Evolutionary conservation across 2,113 vertebrate species (phyloP), one percentile per base, ranked within the genome.

Genomic region (Pollachius pollachius): DNA sequence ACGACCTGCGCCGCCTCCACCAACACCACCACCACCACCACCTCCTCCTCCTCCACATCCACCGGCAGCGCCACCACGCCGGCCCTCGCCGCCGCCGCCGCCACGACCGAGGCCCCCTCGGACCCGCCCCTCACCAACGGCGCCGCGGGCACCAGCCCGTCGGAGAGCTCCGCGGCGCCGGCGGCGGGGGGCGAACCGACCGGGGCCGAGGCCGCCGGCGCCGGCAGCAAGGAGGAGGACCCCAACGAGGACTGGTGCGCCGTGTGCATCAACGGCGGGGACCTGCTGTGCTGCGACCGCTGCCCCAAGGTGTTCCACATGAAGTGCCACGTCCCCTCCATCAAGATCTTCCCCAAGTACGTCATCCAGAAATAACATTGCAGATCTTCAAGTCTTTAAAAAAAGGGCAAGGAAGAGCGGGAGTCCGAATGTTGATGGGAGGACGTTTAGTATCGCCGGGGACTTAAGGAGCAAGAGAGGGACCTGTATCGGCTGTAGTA

Each of bases 231-330:
- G 82, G 97, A 99, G 0, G 97, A 99, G 0, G 97, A 99, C 73
- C 97, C 97, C 1, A 99, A 99, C 64, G 97, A 99, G 84, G 97
- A 99, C 88, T 99, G 97, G 97, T 99, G 97, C 68, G 97, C 96
- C 0, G 97, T 99, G 64, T 99, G 97, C 89, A 97, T 95, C 81
- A 99, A 99, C 0, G 97, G 97, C 62, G 97, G 97, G 13, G 95
- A 98, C 74, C 92, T 99, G 4, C 84, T 99, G 12, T 99, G 97
- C 85, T 99, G 97, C 74, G 97, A 99, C 81, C 96, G 93, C 85
- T 99, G 97, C 84, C 97, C 97, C 9, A 99, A 98, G 89, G 97
- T 99, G 77, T 99, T 99, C 87, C 97, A 99, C 89, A 95, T 98
- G 81, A 97, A 96, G 79, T 99, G 97, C 76, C 97, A 99, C 9